Conservation (phyloP, 2,113 vertebrate species). For the Cnemophilus loriae region DNA sequence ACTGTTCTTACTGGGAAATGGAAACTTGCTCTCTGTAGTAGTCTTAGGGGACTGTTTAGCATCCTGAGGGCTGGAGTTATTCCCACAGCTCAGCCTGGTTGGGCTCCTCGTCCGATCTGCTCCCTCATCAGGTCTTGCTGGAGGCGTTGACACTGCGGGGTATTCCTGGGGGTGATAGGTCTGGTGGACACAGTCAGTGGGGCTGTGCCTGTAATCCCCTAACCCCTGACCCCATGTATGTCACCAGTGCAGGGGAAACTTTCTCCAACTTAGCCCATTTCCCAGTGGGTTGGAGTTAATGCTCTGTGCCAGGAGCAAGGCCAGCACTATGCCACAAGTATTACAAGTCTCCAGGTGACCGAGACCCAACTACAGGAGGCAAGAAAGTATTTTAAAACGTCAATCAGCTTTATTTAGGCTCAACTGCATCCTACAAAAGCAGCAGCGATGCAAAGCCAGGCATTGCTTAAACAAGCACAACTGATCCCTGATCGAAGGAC, state of each 20-base stretch:
- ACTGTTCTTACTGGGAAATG: background rate
- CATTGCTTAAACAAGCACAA: background rate
- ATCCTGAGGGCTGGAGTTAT: background rate
- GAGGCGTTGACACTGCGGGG: rapidly evolving
- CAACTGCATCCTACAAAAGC: background rate
- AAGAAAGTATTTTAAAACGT: background rate
- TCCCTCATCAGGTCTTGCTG: background rate
- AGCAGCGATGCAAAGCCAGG: background rate
- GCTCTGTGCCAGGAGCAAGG: background rate
- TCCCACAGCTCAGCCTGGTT: background rate
- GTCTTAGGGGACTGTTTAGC: background rate
- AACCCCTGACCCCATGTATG: rapidly evolving
- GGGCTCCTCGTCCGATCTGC: background rate
- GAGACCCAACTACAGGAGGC: background rate
- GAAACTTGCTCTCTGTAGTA: background rate
- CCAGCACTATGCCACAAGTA: background rate
- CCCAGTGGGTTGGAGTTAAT: background rate
- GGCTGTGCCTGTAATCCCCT: background rate
- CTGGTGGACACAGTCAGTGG: background rate
- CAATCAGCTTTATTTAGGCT: background rate
- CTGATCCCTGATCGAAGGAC: background rate
- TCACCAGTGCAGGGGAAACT: background rate
- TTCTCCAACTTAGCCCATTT: background rate
- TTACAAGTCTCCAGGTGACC: background rate
- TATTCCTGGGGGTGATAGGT: background rate